Percentiles rank a stretch among this genome's conserved stretches.
These are phyloP conservation scores for Aegotheles bennettii DNA, from an alignment of 2,113 vertebrate species.

Conservation along the genomic window DNA sequence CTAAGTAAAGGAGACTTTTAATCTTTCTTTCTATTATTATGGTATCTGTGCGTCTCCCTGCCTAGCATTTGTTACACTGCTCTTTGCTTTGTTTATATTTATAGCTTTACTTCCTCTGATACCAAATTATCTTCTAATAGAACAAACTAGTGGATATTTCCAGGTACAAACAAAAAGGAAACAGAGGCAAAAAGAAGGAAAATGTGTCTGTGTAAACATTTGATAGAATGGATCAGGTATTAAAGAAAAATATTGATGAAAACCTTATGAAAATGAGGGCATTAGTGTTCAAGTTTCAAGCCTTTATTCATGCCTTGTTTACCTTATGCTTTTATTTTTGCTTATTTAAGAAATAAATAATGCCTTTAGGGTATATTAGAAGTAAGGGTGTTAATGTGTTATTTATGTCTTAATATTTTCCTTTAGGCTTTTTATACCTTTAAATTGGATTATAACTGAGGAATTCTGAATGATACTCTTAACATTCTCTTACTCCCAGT, in stretches of 20 bases:
- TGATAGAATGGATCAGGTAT: background rate
- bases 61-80: background rate
- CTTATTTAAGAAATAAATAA: background rate
- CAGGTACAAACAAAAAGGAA: background rate
- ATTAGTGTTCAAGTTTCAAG: background rate
- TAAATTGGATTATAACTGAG: conserved; percentile 1
- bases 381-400: background rate
- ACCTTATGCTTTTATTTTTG: background rate
- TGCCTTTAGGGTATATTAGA: background rate
- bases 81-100: background rate
- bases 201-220: background rate
- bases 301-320: background rate
- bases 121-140: background rate
- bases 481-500: background rate
- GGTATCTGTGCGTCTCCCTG: background rate
- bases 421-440: background rate
- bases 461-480: background rate
- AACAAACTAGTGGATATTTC: background rate
- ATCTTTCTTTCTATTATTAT: background rate
- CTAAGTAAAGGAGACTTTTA: background rate
- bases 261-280: background rate
- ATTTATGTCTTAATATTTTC: background rate
- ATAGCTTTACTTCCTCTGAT: background rate
- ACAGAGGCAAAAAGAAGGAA: background rate
- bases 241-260: background rate